These are phyloP conservation scores for Brassicogethes aeneus DNA, from an alignment of 2,888 invertebrate species.

Conservation along the genomic window DNA sequence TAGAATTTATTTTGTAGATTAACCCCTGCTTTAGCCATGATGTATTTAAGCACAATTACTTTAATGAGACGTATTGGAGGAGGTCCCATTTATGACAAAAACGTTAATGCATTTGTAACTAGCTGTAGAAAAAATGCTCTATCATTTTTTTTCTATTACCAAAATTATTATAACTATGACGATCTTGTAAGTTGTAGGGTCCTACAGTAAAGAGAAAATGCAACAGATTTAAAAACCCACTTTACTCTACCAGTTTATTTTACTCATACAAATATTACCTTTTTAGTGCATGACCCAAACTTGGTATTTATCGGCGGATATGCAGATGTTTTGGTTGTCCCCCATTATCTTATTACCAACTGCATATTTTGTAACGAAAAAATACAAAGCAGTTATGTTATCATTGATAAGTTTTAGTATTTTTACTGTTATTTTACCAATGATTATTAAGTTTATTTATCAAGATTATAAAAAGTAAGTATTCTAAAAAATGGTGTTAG, in stretches of 20 bases:
- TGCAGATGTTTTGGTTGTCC: slow-evolving; percentile 33
- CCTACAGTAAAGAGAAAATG: too few species aligned
- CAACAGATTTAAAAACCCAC: too few species aligned
- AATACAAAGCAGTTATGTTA: slow-evolving; percentile 16
- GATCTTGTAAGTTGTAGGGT: slow-evolving; percentile 11
- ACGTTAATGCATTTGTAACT: slow-evolving; percentile 1
- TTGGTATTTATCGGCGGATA: slow-evolving; percentile 37
- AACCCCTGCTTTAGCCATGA: slow-evolving; percentile 37
- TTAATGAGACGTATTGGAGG: slow-evolving; percentile 37
- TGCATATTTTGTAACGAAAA: slow-evolving; percentile 15
- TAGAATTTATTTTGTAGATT: slow-evolving; percentile 10
- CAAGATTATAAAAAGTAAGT: slow-evolving; percentile 18
- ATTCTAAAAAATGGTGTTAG: not conserved
- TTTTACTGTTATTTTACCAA: slow-evolving; percentile 11
- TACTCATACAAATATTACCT: not conserved
- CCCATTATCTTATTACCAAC: slow-evolving; percentile 31
- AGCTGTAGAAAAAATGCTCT: slow-evolving; percentile 32
- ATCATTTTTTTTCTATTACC: slow-evolving; percentile 32
- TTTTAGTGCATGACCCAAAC: slow-evolving; percentile 32
- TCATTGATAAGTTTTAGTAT: slow-evolving; percentile 13
- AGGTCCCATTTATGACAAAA: slow-evolving; percentile 37
- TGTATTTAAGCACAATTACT: slow-evolving; percentile 37
- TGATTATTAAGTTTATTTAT: slow-evolving; percentile 12
- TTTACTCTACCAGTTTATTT: slow-evolving; percentile 1
- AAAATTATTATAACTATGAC: slow-evolving; percentile 27